A percentile compares a stretch with the other conserved stretches of the same genome.
These are phyloP conservation scores for Clarias fuscus DNA, from an alignment of 2,797 vertebrate genomes.

Conservation along the genomic window DNA sequence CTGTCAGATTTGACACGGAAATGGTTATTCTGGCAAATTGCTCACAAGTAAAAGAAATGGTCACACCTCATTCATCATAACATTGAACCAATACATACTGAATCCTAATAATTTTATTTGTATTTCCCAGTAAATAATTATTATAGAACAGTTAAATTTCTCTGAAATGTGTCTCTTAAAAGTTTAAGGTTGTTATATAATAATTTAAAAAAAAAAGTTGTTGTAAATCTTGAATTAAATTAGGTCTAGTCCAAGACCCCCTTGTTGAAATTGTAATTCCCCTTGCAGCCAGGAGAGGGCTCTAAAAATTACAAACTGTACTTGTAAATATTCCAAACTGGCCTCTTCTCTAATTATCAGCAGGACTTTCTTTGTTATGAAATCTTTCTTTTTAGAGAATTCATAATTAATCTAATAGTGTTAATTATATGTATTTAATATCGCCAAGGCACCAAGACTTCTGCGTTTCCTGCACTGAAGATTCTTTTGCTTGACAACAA, in stretches of 20 bases:
- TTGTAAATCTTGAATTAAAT: background rate
- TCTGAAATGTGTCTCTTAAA: background rate
- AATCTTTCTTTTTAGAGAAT: background rate
- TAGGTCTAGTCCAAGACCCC: background rate
- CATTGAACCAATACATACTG: background rate
- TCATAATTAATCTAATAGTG: background rate
- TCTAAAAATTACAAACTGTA: background rate
- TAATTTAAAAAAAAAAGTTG: background rate
- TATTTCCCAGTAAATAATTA: background rate
- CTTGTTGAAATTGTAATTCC: background rate
- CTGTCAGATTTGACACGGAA: background rate
- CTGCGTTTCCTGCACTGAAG: conserved; percentile 80
- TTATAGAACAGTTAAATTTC: background rate
- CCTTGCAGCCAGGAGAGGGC: background rate
- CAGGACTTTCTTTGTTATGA: background rate
- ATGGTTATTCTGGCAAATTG: background rate
- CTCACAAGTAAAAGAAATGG: background rate
- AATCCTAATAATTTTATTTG: background rate
- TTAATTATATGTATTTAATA: background rate
- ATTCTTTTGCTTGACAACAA: conserved; percentile 79
- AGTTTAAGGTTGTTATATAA: background rate
- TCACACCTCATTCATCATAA: background rate
- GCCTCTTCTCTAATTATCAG: background rate
- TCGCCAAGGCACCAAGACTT: conserved; percentile 75
- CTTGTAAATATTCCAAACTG: too few species aligned